Evolutionary conservation across 1,140 invertebrate species (phyloP).

Genomic region (Mylabris phalerata): DNA sequence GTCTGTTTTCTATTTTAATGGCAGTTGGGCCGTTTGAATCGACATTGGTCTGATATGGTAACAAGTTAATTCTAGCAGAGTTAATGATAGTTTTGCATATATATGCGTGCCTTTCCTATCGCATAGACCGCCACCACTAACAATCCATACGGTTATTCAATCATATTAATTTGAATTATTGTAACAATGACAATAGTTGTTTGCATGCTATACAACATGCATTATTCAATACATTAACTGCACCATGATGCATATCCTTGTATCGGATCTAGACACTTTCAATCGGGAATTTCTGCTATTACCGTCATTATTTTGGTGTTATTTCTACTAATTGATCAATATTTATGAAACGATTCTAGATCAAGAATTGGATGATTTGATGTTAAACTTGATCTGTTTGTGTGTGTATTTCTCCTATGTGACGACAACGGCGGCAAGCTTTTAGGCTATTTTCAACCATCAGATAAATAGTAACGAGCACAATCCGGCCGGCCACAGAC

Average conservation of each 20-base stretch:
- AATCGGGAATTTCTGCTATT: too few species aligned
- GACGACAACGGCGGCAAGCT: neutral
- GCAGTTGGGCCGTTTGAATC: too few species aligned
- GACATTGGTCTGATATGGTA: neutral
- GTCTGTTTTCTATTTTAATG: too few species aligned
- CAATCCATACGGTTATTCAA: neutral
- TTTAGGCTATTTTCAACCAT: conserved; percentile 7
- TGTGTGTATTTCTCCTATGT: too few species aligned
- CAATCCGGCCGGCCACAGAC: neutral
- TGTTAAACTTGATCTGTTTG: too few species aligned
- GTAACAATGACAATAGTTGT: neutral
- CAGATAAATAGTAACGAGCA: conserved; percentile 33
- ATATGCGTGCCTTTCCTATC: neutral
- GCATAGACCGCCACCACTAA: neutral
- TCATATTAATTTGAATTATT: conserved; percentile 2
- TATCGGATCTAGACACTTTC: too few species aligned
- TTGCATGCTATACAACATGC: neutral
- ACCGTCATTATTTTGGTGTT: too few species aligned
- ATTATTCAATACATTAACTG: neutral
- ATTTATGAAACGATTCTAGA: too few species aligned
- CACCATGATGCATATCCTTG: neutral
- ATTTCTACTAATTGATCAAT: too few species aligned
- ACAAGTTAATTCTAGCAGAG: neutral
- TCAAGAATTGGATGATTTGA: too few species aligned
- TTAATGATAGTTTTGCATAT: neutral